Conservation (phyloP, 2,797 vertebrate species). For the Liasis olivaceus region DNA sequence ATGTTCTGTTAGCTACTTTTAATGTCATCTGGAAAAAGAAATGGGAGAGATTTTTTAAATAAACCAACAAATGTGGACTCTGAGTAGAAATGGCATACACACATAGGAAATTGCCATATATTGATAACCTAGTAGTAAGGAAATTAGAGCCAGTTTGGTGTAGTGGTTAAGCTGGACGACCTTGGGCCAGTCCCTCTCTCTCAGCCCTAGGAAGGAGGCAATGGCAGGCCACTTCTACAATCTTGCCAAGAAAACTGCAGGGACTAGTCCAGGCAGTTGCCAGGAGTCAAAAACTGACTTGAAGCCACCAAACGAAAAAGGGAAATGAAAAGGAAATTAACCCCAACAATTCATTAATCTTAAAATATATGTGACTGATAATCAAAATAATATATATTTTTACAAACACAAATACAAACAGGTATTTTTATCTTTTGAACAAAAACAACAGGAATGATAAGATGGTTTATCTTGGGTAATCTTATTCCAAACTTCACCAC, state of each 20-base stretch:
- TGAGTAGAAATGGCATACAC: neutral
- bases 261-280: neutral
- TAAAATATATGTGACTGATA: too few species aligned
- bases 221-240: neutral
- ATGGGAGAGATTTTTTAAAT: neutral
- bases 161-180: neutral
- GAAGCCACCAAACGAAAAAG: neutral
- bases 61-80: neutral
- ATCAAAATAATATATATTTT: neutral
- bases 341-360: too few species aligned
- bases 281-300: neutral
- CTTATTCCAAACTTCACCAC: neutral
- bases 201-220: neutral
- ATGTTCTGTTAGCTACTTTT: neutral
- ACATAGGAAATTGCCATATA: neutral
- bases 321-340: neutral
- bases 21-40: neutral
- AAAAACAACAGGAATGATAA: neutral
- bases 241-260: neutral
- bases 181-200: neutral
- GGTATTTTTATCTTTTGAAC: neutral
- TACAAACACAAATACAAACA: neutral
- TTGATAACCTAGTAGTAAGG: neutral
- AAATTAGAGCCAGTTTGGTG: neutral
- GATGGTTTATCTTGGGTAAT: neutral